Evolutionary conservation across 2,113 vertebrate species (phyloP), one percentile per base, ranked within the genome.

Genomic region (Nesogale talazaci): DNA sequence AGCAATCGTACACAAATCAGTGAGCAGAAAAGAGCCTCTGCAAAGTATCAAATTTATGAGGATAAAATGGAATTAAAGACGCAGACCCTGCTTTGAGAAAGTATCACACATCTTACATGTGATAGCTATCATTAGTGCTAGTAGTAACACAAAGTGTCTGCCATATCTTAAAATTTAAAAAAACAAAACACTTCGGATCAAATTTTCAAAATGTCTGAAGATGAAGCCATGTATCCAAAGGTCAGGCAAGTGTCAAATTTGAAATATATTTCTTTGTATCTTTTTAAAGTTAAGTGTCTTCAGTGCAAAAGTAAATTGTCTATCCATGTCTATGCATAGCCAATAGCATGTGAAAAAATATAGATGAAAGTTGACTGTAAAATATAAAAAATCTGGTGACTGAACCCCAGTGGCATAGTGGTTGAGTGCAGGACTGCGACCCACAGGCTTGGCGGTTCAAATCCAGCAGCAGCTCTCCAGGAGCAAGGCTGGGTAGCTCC

Each of bases 1-100:
- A 92, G 86, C 75, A 92, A 95, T 42, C 88, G 27, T 86, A 94
- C 86, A 90, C 86, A 96, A 91, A 88, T 95, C 94, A 96, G 83
- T 6, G 38, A 59, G 69, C 67, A 92, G 69, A 96, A 93, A 92
- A 96, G 70, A 80, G 80, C 31, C 22, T 92, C 61, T 63, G 69
- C 11, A 81, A 70, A 92, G 94, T 86, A 93, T 90, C 65, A 95
- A 95, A 91, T 92, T 95, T 94, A 92, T 88, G 40, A 92, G 63
- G 36, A 92, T 90, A 95, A 91, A 93, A 96, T 91, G 80, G 93
- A 96, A 92, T 69, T 31, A 38, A 92, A 83, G 89, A 86, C 86
- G 67, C 88, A 89, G 95, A 95, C 86, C 16, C 72, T 61, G 65
- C 38, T 95, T 77, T 69, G 3, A 90, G 91, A 89, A 93, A 86